A percentile compares a stretch with the other conserved stretches of the same genome.
Conservation (phyloP, 2,113 vertebrate species). For the Urocitellus parryii region DNA sequence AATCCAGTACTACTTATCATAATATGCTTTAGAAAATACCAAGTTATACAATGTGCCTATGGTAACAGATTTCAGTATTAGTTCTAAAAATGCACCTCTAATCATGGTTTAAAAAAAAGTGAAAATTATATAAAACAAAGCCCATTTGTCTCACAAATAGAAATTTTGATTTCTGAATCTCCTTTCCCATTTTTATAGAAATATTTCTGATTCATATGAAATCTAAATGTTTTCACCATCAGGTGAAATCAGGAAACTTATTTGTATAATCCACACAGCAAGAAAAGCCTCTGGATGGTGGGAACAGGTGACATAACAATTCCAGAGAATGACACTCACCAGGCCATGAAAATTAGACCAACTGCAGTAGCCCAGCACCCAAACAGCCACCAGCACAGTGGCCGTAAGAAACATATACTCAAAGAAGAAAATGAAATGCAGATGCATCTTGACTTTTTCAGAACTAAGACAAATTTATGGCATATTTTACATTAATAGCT, state of each 20-base stretch:
- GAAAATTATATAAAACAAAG: background rate
- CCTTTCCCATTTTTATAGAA: background rate
- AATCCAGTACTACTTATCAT: background rate
- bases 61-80: background rate
- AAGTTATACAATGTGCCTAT: background rate
- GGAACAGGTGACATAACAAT: background rate
- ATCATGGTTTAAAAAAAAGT: background rate
- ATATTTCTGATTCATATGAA: background rate
- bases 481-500: slow-evolving; percentile 6
- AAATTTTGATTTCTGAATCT: background rate
- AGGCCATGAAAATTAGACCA: background rate
- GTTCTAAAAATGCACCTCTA: background rate
- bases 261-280: background rate
- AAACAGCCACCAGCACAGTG: accelerated
- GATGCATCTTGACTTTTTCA: background rate
- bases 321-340: background rate
- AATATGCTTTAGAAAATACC: slow-evolving; percentile 1
- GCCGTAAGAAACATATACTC: background rate
- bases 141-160: background rate
- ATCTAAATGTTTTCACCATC: background rate
- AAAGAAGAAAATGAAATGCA: background rate
- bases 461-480: background rate
- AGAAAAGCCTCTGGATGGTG: background rate
- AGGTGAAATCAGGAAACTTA: background rate
- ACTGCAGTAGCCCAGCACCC: background rate